These are phyloP conservation scores for Spermophilus dauricus DNA, from an alignment of 2,113 vertebrate genomes.

Conservation along the genomic window DNA sequence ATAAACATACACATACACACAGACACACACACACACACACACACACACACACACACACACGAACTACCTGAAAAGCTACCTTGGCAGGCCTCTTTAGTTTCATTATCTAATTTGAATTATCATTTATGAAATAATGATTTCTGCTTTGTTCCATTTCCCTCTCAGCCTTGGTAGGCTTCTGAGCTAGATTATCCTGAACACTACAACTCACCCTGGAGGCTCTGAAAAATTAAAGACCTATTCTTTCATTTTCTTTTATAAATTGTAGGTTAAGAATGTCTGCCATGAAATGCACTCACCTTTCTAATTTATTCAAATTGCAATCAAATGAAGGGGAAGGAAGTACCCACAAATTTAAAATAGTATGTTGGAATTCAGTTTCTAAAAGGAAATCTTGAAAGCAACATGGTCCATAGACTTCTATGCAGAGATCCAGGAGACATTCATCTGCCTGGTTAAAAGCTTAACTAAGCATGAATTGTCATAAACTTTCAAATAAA, in stretches of 20 bases:
- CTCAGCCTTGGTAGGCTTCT: neutral
- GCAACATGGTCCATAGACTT: neutral
- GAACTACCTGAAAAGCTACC: neutral
- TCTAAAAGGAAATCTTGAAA: slow-evolving; percentile 45
- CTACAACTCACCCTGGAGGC: neutral
- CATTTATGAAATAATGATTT: neutral
- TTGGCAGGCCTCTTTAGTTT: neutral
- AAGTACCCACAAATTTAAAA: neutral
- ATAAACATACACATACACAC: neutral
- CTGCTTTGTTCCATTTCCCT: neutral
- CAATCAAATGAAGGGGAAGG: neutral
- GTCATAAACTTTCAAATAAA: neutral
- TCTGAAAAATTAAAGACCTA: slow-evolving; percentile 5
- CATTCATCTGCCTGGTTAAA: neutral
- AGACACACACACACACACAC: neutral
- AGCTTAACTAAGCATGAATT: neutral
- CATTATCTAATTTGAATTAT: neutral
- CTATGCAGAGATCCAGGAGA: neutral
- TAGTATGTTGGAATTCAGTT: slow-evolving; percentile 10
- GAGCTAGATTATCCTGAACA: neutral
- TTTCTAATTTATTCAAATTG: neutral
- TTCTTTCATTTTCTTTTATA: neutral
- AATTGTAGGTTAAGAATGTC: neutral
- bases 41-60: neutral
- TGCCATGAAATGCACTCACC: neutral